phyloP scores from a whole-genome alignment of 2,888 invertebrate genomes.

The Dolichopus griseipennis region DNA sequence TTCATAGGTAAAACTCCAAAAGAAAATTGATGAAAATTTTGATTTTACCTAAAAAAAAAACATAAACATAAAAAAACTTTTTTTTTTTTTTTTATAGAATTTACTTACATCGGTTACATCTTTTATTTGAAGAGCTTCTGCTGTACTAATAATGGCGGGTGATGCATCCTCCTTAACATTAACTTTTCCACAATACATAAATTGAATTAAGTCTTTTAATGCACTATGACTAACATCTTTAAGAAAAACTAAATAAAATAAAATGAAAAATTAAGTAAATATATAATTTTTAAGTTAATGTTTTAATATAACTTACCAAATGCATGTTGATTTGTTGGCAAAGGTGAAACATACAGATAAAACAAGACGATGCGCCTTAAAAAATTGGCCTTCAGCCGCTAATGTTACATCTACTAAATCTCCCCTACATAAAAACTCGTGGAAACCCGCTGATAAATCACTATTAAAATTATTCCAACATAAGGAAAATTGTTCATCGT shows the following conservation, averaged over 20 bases:
- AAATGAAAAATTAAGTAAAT: not conserved
- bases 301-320: conserved; percentile 47
- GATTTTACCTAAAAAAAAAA: too few species aligned
- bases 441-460: conserved; percentile 62
- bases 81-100: too few species aligned
- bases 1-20: too few species aligned
- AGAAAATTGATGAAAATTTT: too few species aligned
- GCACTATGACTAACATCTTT: conserved; percentile 63
- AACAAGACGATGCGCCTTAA: conserved; percentile 63
- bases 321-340: conserved; percentile 60
- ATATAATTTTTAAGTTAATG: not conserved
- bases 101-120: conserved; percentile 58
- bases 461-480: conserved; percentile 70
- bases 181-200: conserved; percentile 65
- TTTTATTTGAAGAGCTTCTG: conserved; percentile 63
- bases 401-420: conserved; percentile 62
- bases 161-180: conserved; percentile 64
- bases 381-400: conserved; percentile 60
- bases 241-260: conserved; percentile 49
- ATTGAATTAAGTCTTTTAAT: conserved; percentile 59
- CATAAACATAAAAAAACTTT: too few species aligned
- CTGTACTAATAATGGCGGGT: conserved; percentile 62
- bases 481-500: conserved; percentile 64
- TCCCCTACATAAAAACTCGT: conserved; percentile 59
- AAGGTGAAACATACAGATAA: conserved; percentile 60